These are phyloP conservation scores for Mycalesis mineus DNA, from an alignment of 2,888 invertebrate genomes.

Conservation along the genomic window DNA sequence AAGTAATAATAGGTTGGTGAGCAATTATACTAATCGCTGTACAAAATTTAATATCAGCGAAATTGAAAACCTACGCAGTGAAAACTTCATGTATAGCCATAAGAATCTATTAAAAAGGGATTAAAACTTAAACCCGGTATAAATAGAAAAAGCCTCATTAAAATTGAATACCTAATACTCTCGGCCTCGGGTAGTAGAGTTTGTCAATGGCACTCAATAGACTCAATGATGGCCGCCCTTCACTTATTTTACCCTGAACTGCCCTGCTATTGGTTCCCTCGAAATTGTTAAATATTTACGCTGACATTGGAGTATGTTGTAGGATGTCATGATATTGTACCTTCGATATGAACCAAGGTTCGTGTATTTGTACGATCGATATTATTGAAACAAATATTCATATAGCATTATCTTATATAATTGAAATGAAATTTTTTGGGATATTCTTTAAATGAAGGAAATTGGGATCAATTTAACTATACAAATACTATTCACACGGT, in stretches of 20 bases:
- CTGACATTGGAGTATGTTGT: neutral
- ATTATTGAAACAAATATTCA: too few species aligned
- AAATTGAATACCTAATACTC: neutral
- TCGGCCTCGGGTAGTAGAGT: neutral
- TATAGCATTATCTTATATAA: too few species aligned
- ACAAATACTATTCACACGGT: too few species aligned
- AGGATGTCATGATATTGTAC: neutral
- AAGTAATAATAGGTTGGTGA: too few species aligned
- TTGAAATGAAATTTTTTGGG: too few species aligned
- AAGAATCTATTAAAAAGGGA: neutral
- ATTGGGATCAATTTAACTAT: too few species aligned
- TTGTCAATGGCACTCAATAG: constrained; percentile 14
- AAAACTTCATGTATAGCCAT: too few species aligned
- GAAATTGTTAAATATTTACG: constrained; percentile 16
- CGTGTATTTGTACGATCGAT: too few species aligned
- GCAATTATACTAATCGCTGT: too few species aligned
- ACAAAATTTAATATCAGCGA: too few species aligned
- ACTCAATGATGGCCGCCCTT: neutral
- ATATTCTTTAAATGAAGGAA: too few species aligned
- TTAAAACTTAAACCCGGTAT: neutral
- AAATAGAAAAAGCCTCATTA: constrained; percentile 1
- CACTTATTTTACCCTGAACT: constrained; percentile 6
- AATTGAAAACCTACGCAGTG: too few species aligned
- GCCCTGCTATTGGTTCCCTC: constrained; percentile 1
- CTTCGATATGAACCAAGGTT: neutral